Base-by-base conservation (phyloP, 1,140 invertebrate species). In the Spodoptera litura region DNA sequence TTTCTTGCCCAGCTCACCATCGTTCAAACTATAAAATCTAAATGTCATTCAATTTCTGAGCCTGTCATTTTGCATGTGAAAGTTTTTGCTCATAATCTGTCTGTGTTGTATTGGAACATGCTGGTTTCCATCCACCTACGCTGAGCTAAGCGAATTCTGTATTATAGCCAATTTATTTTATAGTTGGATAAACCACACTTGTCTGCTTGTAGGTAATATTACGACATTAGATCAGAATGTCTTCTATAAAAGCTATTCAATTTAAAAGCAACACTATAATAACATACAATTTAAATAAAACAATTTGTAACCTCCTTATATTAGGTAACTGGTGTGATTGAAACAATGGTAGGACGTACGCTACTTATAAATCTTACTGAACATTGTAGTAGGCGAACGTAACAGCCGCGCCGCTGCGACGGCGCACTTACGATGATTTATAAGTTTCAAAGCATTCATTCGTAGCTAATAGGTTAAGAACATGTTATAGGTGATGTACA, bases 321-420 rank as follows among this genome's bases (percentile, higher is more conserved):
- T 71, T 71, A 55, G 31, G 51, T 15, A 71, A 56, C 11, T 55
- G 31, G 68, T 71, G 20, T 68, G 64, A 68, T 71, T 51, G 68
- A n/a, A 70, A 71, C 68, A 71, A 56, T 71, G 52, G 68, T 71
- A 56, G 68, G 68, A 55, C 68, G 68, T 55, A 35, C 25, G 25
- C 52, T 73, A 35, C 62, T 49, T 59, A 74, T 74, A 74, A 74
- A 74, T 74, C 71, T 61, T n/a, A 74, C 31, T 74, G 55, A 61
- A 74, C 56, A 25, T 61, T 51, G 55, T 61, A 25, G 71, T 74
- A 74, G 71, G 71, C 71, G 71, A 73, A 58, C 38, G 38, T 0
- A 44, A 44, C 20, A 20, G 20, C 3, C 31, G 31, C 31, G 31
- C 31, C 3, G 31, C 38, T 44, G 38, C 9, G 38, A 56, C 68